Conservation (phyloP, 2,113 vertebrate species). For the Pachyramphus minor region DNA sequence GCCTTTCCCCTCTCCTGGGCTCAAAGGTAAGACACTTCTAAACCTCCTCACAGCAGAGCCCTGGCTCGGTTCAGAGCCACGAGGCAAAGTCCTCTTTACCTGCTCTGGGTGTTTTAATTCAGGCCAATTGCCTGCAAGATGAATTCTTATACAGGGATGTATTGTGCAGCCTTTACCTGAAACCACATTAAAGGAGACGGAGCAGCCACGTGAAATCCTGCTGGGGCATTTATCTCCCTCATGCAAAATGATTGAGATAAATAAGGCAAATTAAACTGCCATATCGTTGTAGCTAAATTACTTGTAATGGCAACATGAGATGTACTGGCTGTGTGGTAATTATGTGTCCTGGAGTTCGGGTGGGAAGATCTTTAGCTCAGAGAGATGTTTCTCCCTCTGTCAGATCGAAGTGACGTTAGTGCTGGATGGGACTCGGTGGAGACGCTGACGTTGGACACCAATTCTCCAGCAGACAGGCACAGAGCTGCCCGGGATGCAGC, state of each 20-base stretch:
- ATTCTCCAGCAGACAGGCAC: not conserved
- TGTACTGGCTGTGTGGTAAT: not conserved
- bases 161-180: not conserved
- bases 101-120: not conserved
- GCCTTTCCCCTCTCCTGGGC: not conserved
- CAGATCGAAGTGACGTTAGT: not conserved
- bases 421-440: not conserved
- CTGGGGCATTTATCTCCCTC: not conserved
- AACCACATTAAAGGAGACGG: not conserved
- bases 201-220: not conserved
- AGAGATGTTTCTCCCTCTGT: not conserved
- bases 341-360: not conserved
- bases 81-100: rapidly evolving
- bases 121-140: not conserved
- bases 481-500: not conserved
- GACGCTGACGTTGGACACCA: not conserved
- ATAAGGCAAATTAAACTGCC: constrained; percentile 16
- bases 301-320: not conserved
- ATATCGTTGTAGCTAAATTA: not conserved
- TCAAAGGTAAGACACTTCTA: rapidly evolving
- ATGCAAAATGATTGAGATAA: not conserved
- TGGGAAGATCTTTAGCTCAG: not conserved
- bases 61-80: rapidly evolving
- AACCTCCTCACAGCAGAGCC: rapidly evolving
- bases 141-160: not conserved